These are phyloP conservation scores for Drosophila differens DNA, from an alignment of 2,888 invertebrate species.

Conservation along the genomic window DNA sequence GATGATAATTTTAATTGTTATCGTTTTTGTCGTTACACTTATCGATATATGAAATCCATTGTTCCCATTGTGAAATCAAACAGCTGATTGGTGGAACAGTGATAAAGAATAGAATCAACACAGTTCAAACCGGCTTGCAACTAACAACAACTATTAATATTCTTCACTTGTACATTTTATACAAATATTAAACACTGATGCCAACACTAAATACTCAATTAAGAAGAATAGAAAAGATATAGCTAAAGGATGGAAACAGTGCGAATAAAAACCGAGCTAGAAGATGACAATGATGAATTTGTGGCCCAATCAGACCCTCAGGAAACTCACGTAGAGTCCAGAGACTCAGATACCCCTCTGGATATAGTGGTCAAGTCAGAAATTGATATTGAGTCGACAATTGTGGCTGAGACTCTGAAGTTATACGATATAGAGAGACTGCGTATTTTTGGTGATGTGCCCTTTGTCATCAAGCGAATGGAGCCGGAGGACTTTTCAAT, in stretches of 20 bases:
- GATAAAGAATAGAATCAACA: not conserved
- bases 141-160: not conserved
- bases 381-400: conserved; percentile 22
- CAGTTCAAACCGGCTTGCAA: not conserved
- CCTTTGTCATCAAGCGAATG: conserved; percentile 63
- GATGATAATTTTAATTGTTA: not conserved
- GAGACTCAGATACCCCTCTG: not conserved
- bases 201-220: not conserved
- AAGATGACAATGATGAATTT: not conserved
- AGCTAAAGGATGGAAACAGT: conserved; percentile 42
- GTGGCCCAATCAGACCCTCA: not conserved
- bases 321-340: not conserved
- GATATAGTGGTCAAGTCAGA: conserved; percentile 33
- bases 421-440: conserved; percentile 54
- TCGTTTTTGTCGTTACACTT: not conserved
- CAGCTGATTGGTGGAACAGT: conserved; percentile 19
- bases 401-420: conserved; percentile 28
- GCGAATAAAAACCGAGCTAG: conserved; percentile 33
- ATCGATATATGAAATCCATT: conserved; percentile 4
- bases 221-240: not conserved
- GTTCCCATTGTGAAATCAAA: not conserved
- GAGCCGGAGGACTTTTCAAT: conserved; percentile 48
- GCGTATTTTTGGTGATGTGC: conserved; percentile 56
- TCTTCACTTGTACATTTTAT: not conserved
- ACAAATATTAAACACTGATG: not conserved